Evolutionary conservation across 2,797 vertebrate species (phyloP).

Genomic region (Stomatorhinus walkeri): DNA sequence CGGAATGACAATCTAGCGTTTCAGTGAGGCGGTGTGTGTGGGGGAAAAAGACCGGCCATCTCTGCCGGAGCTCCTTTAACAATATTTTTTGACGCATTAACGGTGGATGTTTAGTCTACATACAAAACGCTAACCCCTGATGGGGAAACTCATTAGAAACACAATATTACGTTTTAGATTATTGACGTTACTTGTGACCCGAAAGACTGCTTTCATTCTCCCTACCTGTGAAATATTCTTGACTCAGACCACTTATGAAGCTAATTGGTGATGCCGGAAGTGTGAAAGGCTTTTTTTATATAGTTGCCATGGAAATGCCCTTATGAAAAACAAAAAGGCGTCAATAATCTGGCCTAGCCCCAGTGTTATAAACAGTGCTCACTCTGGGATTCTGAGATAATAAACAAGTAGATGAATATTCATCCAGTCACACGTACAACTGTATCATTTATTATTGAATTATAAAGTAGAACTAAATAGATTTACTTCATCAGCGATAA

Average conservation of each 20-base stretch:
- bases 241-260: slow-evolving; percentile 4
- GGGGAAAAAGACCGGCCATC: background rate
- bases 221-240: slow-evolving; percentile 16
- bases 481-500: background rate
- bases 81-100: background rate
- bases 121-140: slow-evolving; percentile 1
- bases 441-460: slow-evolving; percentile 1
- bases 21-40: background rate
- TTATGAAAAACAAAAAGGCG: slow-evolving; percentile 19
- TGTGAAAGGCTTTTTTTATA: slow-evolving; percentile 18
- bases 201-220: background rate
- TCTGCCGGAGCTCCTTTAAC: background rate
- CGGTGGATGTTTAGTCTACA: background rate
- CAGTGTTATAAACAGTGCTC: slow-evolving; percentile 5
- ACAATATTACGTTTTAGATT: background rate
- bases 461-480: background rate
- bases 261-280: slow-evolving; percentile 1
- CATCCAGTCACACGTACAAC: slow-evolving; percentile 4
- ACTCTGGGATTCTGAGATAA: background rate
- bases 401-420: slow-evolving; percentile 9
- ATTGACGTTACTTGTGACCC: background rate
- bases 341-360: slow-evolving; percentile 8
- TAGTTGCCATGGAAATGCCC: slow-evolving; percentile 23
- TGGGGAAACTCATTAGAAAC: background rate
- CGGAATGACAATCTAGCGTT: background rate